Conservation (phyloP, 35 echinoderm and acorn worm genomes). For the Stichopus chloronotus region DNA sequence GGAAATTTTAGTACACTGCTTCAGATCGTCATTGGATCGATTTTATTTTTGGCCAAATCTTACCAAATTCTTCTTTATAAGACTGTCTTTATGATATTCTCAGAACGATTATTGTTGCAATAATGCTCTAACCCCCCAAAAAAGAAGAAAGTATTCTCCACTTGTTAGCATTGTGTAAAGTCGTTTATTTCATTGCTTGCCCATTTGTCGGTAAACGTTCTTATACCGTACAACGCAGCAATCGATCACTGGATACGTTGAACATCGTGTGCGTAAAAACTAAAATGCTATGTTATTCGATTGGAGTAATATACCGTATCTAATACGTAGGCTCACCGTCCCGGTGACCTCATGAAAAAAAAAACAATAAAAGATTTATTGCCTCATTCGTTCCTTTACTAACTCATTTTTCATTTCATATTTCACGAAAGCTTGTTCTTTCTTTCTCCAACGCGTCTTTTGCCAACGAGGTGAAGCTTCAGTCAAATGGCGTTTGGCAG, state of each 20-base stretch:
- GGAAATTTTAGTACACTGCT: too few species aligned
- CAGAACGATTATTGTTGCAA: too few species aligned
- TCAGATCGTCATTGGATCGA: too few species aligned
- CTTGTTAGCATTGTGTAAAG: too few species aligned
- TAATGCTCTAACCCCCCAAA: too few species aligned
- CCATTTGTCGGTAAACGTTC: too few species aligned
- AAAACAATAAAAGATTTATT: background rate
- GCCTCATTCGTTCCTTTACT: background rate
- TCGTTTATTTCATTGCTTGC: too few species aligned
- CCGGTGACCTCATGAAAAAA: background rate
- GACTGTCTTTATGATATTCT: too few species aligned
- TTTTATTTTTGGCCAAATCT: too few species aligned
- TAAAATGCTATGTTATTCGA: background rate
- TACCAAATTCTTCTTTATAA: too few species aligned
- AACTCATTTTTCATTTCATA: background rate
- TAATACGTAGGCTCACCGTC: background rate
- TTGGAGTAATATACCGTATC: background rate
- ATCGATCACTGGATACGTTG: background rate
- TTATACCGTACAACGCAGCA: too few species aligned
- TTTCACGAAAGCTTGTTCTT: background rate
- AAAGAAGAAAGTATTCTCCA: too few species aligned
- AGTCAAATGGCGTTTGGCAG: slow-evolving; percentile 37
- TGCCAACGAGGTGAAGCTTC: background rate
- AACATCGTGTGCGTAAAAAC: background rate
- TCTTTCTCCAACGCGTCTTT: background rate